A percentile compares a stretch with the other conserved stretches of the same genome.
Evolutionary conservation across 2,797 vertebrate genomes (phyloP).

Genomic region (Anguilla anguilla): DNA sequence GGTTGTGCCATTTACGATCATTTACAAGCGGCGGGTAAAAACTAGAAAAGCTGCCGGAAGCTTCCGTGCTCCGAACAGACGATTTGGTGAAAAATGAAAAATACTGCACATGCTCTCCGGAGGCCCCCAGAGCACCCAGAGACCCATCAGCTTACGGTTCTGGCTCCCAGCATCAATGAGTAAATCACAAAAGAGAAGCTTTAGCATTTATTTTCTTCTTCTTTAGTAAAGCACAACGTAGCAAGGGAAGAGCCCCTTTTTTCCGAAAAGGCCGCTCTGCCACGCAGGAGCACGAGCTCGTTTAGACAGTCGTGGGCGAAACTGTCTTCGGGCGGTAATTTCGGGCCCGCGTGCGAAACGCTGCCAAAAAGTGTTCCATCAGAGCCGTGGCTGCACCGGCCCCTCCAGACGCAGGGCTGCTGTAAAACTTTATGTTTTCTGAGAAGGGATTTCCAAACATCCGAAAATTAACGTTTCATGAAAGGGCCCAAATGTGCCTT

Average conservation of each 20-base stretch:
- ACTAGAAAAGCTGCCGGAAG: background rate
- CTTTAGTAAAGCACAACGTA: background rate
- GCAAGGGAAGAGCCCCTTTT: background rate
- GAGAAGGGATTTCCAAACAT: background rate
- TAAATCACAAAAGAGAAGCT: slow-evolving; percentile 38
- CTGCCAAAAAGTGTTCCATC: background rate
- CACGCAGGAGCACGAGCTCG: background rate
- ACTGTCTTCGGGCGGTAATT: background rate
- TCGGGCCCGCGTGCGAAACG: background rate
- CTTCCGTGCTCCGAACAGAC: slow-evolving; percentile 1
- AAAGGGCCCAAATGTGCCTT: background rate
- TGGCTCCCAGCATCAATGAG: background rate
- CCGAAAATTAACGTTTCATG: background rate
- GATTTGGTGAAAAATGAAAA: slow-evolving; percentile 18
- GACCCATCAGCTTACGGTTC: slow-evolving; percentile 16
- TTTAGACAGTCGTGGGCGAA: background rate
- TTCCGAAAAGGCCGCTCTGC: background rate
- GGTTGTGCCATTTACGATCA: background rate
- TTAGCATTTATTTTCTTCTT: background rate
- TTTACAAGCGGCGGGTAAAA: background rate
- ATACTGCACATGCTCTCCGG: slow-evolving; percentile 32
- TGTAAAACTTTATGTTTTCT: background rate
- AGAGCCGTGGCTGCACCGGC: background rate
- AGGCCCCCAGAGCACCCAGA: slow-evolving; percentile 40
- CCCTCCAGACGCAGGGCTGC: background rate